Evolutionary conservation across 23 tunicate genomes (phyloP), one percentile per base, ranked within the genome.

Genomic region (Corella eumyota): DNA sequence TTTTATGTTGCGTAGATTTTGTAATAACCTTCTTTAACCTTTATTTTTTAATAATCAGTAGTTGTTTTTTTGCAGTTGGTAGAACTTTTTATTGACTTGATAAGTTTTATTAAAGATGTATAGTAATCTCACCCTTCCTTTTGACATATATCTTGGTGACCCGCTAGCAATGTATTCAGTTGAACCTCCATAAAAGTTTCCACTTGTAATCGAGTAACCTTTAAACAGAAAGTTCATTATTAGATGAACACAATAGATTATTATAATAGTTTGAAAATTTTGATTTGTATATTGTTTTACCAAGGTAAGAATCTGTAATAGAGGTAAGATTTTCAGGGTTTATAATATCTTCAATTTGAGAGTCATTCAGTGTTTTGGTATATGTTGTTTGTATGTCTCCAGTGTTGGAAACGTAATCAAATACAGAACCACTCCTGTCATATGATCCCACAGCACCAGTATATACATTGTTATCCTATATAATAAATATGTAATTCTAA

Each of bases 151-250:
- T 37, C 51, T 38, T 20, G 68, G 68, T 31, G 40, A 51, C 3
- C 68, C 68, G 52, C 68, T 62, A 22, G 68, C 68, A 19, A 62
- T 52, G 28, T 33, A 62, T 25, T 62, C 51, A 1, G 26, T 20
- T 32, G 6, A 25, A 38, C 68, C 68, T 21, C 68, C 68, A 34
- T 31, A 25, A 40, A 62, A 62, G 9, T 62, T 62, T 37, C 68
- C 68, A 20, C 29, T 62, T 38, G 68, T 11, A 21, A 62, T 32
- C 25, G 68, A 62, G 30, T 62, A 62, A 40, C 68, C 68, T 60
- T 32, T 3, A 15, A 40, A 11, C 33, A 60, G 33, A 26, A 6
- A 13, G 6, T 52, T 17, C 6, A 13, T 52, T 52, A 52, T 7
- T 17, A n/a, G 24, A 6, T 52, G 24, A 52, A 6, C 23, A n/a